phyloP scores from a whole-genome alignment of 2,113 vertebrate species.

The Anser cygnoides region DNA sequence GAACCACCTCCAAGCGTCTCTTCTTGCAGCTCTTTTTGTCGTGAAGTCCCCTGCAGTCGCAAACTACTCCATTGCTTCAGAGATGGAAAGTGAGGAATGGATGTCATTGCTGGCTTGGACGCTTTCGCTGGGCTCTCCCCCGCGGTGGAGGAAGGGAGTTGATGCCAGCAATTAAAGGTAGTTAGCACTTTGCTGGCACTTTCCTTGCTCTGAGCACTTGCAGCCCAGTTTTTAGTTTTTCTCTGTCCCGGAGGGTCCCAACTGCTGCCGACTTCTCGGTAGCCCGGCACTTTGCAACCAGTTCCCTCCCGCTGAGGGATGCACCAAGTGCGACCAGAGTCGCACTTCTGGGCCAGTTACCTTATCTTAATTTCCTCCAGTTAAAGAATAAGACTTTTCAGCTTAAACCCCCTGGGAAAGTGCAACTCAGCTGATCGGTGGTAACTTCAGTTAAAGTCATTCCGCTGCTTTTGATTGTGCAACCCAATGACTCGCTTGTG shows the following conservation, averaged over 20 bases:
- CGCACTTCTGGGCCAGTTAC: not conserved
- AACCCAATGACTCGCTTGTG: constrained; percentile 6
- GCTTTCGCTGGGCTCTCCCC: not conserved
- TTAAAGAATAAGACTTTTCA: not conserved
- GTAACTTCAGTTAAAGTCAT: constrained; percentile 9
- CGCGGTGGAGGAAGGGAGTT: not conserved
- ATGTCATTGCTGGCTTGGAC: not conserved
- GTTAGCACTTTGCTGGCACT: not conserved
- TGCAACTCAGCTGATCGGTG: not conserved
- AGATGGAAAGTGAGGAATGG: not conserved
- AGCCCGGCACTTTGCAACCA: not conserved
- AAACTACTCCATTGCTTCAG: not conserved
- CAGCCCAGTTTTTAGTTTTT: not conserved
- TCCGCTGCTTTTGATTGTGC: not conserved
- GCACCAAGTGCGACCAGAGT: rapidly evolving
- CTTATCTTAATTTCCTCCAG: not conserved
- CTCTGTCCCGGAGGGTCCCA: not conserved
- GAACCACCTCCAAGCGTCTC: not conserved
- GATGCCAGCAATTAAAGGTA: not conserved
- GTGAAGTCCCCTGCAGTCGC: not conserved
- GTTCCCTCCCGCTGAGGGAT: not conserved
- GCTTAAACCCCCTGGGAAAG: not conserved
- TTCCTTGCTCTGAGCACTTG: not conserved
- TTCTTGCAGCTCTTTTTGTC: not conserved
- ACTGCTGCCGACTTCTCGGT: not conserved